phyloP scores from a whole-genome alignment of 2,888 invertebrate genomes.

The Fabriciana adippe region DNA sequence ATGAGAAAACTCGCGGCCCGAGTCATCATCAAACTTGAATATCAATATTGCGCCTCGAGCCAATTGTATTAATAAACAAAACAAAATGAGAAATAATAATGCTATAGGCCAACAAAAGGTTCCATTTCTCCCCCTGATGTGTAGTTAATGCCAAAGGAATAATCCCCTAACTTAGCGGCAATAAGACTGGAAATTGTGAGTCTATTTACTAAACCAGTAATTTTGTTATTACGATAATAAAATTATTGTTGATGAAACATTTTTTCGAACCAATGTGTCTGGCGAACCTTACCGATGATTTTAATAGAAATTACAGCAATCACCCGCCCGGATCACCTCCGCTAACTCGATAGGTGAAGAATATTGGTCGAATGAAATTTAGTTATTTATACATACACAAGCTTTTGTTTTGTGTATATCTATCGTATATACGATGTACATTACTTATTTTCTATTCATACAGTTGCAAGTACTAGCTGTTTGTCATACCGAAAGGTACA shows the following conservation, averaged over 20 bases:
- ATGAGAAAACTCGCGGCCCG: constrained; percentile 69
- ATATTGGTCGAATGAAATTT: constrained; percentile 30
- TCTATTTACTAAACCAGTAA: constrained; percentile 70
- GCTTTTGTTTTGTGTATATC: not conserved
- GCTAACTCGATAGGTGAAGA: constrained; percentile 72
- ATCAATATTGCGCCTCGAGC: constrained; percentile 82
- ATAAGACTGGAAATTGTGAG: constrained; percentile 72
- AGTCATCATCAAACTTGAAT: constrained; percentile 82
- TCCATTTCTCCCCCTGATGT: constrained; percentile 80
- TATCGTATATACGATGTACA: not conserved
- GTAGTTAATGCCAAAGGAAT: constrained; percentile 64
- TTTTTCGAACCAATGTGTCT: constrained; percentile 79
- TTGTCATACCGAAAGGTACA: constrained; percentile 26
- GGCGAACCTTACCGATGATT: constrained; percentile 79
- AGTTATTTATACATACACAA: constrained; percentile 2
- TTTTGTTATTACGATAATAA: constrained; percentile 82
- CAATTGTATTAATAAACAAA: constrained; percentile 83
- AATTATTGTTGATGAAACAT: constrained; percentile 82
- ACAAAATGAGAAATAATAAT: constrained; percentile 83
- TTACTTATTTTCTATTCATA: constrained; percentile 9
- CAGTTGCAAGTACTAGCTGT: constrained; percentile 14
- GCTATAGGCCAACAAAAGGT: constrained; percentile 82
- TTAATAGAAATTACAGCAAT: constrained; percentile 81
- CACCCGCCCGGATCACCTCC: constrained; percentile 62
- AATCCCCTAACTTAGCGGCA: constrained; percentile 59